Evolutionary conservation across 2,888 invertebrate species (phyloP), one percentile per base, ranked within the genome.

Genomic region (Resseliella maxima): DNA sequence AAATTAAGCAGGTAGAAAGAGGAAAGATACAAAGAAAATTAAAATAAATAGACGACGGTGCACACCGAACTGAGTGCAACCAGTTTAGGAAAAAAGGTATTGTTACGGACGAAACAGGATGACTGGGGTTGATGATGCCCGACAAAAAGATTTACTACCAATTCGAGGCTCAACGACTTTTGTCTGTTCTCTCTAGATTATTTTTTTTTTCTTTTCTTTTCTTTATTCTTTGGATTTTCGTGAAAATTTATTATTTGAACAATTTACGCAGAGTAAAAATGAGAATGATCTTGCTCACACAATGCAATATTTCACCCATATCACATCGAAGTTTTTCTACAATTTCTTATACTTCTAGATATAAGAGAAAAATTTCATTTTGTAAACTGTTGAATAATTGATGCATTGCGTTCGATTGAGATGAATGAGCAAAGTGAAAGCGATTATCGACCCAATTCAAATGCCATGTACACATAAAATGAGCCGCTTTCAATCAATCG

Each of bases 1-100:
- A 72, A 72, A 72, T 72, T 72, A 72, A n/a, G 72, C 72, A 72
- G 72, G 72, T 72, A 72, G 31, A 72, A 27, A 2, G 72, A 72
- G 72, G 72, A 72, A 31, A 72, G 72, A 72, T 72, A 72, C 31
- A 72, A 72, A 72, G 72, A 72, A 72, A 72, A 72, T 72, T 72
- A 72, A 72, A 72, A 72, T 72, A 72, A 72, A 72, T 31, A 72
- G 31, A 72, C 27, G 35, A n/a, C n/a, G n/a, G n/a, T n/a, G 35
- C 72, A 72, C 72, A 35, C 31, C 6, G 18, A 21, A 50, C 21
- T 2, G 2, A 50, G 2, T 2, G 31, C 31, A 31, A 72, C 10
- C 72, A 3, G 5, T 3, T 24, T 8, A 59, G 15, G 31, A 31
- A 15, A 72, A 35, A 31, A 15, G 46, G 12, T 50, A 18, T 18